These are phyloP conservation scores for Apodemia hepburni DNA, from an alignment of 2,888 invertebrate genomes.

Conservation along the genomic window DNA sequence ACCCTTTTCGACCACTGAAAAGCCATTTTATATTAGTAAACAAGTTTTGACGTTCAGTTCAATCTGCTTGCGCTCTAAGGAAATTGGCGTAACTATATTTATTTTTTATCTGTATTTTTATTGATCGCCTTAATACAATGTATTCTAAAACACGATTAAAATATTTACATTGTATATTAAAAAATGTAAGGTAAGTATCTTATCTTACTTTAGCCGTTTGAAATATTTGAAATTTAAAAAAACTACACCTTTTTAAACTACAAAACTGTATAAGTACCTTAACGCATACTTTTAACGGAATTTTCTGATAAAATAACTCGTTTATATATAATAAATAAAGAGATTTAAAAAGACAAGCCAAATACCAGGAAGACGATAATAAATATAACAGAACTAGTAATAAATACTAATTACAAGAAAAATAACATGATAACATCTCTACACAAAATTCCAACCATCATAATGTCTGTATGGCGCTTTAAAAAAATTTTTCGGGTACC, in stretches of 20 bases:
- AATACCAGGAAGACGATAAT: slow-evolving; percentile 19
- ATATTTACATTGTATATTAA: not conserved
- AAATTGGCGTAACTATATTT: too few species aligned
- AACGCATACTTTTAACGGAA: slow-evolving; percentile 2
- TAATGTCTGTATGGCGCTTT: slow-evolving; percentile 35
- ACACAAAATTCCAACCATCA: slow-evolving; percentile 59
- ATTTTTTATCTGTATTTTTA: too few species aligned
- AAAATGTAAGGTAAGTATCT: not conserved
- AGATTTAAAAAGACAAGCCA: slow-evolving; percentile 31
- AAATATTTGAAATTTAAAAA: not conserved
- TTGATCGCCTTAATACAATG: too few species aligned
- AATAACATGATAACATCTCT: slow-evolving; percentile 72
- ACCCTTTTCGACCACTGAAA: too few species aligned
- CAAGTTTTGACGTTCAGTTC: too few species aligned
- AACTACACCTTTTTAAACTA: not conserved
- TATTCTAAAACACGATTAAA: too few species aligned
- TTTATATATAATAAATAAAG: slow-evolving; percentile 15
- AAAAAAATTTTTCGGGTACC: slow-evolving; percentile 40
- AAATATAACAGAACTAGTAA: slow-evolving; percentile 53
- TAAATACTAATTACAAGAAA: slow-evolving; percentile 78
- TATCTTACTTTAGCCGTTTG: not conserved
- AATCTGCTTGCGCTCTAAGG: too few species aligned
- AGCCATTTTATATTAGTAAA: too few species aligned
- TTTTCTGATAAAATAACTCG: slow-evolving; percentile 6
- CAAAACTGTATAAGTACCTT: not conserved